These are phyloP conservation scores for Scleropages formosus DNA, from an alignment of 2,797 vertebrate species.

Conservation along the genomic window DNA sequence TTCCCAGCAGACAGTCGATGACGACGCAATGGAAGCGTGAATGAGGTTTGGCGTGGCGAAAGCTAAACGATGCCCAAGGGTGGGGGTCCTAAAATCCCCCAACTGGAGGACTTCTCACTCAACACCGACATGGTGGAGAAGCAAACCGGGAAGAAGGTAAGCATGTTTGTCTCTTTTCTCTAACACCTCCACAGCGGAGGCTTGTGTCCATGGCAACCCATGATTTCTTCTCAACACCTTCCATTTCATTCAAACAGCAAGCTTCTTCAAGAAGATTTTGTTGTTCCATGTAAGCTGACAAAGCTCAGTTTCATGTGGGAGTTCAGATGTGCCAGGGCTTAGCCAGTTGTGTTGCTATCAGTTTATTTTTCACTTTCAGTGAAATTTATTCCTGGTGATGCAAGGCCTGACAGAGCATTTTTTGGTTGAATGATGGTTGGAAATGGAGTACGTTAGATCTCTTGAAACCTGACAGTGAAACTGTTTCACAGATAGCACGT, in stretches of 20 bases:
- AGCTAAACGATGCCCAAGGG: slow-evolving; percentile 99
- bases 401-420: too few relatives aligned
- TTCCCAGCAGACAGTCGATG: slow-evolving; percentile 86
- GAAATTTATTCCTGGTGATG: not conserved
- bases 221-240: slow-evolving; percentile 5
- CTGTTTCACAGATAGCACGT: too few relatives aligned
- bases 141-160: slow-evolving; percentile 98
- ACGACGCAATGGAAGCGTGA: slow-evolving; percentile 92
- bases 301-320: not conserved
- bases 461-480: too few relatives aligned
- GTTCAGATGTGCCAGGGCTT: not conserved
- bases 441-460: too few relatives aligned
- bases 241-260: not conserved
- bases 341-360: not conserved
- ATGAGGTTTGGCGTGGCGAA: slow-evolving; percentile 89
- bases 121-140: slow-evolving; percentile 99
- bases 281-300: not conserved
- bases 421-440: too few relatives aligned
- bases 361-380: not conserved
- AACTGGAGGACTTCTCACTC: slow-evolving; percentile 94
- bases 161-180: not conserved
- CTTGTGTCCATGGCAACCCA: not conserved
- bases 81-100: slow-evolving; percentile 99
- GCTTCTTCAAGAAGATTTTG: not conserved
- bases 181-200: not conserved